Percentiles rank a stretch among this genome's conserved stretches.
Evolutionary conservation across 1,140 invertebrate species (phyloP).

Genomic region (Pissodes strobi): DNA sequence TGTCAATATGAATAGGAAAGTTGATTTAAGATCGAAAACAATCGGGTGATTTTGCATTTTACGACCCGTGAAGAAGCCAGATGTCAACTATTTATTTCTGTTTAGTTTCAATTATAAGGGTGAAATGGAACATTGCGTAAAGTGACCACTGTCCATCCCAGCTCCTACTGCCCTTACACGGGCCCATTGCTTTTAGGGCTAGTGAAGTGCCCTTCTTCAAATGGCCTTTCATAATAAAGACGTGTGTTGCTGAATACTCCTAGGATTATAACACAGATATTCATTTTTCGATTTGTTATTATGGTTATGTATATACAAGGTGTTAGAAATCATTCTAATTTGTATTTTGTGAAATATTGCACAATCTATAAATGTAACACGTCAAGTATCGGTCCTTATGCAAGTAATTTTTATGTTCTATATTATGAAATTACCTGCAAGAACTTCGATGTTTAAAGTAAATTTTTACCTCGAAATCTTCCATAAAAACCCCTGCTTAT

Average conservation of each 20-base stretch:
- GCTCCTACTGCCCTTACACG: slow-evolving; percentile 26
- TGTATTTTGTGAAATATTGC: too few relatives aligned
- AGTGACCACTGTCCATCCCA: slow-evolving; percentile 45
- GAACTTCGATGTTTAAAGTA: too few relatives aligned
- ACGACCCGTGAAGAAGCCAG: slow-evolving; percentile 46
- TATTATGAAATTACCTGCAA: too few relatives aligned
- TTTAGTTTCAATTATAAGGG: slow-evolving; percentile 41
- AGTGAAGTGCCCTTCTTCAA: slow-evolving; percentile 31
- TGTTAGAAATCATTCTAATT: too few relatives aligned
- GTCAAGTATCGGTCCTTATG: too few relatives aligned
- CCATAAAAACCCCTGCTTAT: too few relatives aligned
- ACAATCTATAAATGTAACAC: too few relatives aligned
- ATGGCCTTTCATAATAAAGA: slow-evolving; percentile 23
- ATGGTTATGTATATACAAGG: background rate
- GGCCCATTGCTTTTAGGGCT: slow-evolving; percentile 24
- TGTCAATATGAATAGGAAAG: slow-evolving; percentile 39
- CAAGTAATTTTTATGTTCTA: too few relatives aligned
- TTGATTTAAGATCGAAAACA: slow-evolving; percentile 43
- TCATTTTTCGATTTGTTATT: background rate
- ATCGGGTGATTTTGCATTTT: slow-evolving; percentile 38
- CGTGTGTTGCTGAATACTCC: slow-evolving; percentile 17
- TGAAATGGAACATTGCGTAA: slow-evolving; percentile 38
- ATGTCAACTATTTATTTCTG: slow-evolving; percentile 37
- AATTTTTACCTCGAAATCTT: too few relatives aligned
- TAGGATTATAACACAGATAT: slow-evolving; percentile 17